Evolutionary conservation across 2,113 vertebrate species (phyloP), one percentile per base, ranked within the genome.

Genomic region (Ptyas mucosa): DNA sequence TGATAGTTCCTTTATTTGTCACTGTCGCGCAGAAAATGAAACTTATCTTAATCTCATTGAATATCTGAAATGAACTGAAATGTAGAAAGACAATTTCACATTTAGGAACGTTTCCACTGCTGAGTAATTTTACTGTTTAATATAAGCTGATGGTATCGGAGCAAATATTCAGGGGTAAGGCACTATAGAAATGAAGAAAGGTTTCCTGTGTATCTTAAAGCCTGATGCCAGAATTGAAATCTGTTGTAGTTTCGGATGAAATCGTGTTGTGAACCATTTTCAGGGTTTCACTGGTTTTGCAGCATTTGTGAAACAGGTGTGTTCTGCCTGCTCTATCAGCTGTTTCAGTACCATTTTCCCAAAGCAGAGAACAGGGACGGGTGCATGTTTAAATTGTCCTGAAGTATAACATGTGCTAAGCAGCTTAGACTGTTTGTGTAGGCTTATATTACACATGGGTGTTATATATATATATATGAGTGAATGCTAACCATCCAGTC

Each of bases 181-280:
- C 52, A 92, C 88, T 94, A 94, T 95, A 90, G 93, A 96, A 93
- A 95, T 96, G 91, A 96, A 96, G 90, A 53, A 93, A 95, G 92
- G 87, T 92, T 97, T 97, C 96, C 96, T 97, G 95, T 96, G 95
- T 93, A 94, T 94, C 94, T 97, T 95, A 81, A 93, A 93, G 43
- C 93, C 95, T 92, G 87, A 87, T 93, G 93, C 57, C 91, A 91
- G 96, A 92, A 93, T 92, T 93, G 96, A 92, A 95, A 94, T 89
- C 91, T 96, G 86, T 61, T 91, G 94, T 88, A 92, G 95, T 97
- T 97, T 97, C 97, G 96, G 96, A 89, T 95, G 95, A 97, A 97
- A 97, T 97, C 96, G 97, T 96, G 95, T 92, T 34, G 94, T 43
- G 94, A 94, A 39, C 91, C 58, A 88, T 97, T 96, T 97, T 97